A percentile compares a stretch with the other conserved stretches of the same genome.
Evolutionary conservation across 2,888 invertebrate genomes (phyloP).

Genomic region (Priocnemis perturbator): DNA sequence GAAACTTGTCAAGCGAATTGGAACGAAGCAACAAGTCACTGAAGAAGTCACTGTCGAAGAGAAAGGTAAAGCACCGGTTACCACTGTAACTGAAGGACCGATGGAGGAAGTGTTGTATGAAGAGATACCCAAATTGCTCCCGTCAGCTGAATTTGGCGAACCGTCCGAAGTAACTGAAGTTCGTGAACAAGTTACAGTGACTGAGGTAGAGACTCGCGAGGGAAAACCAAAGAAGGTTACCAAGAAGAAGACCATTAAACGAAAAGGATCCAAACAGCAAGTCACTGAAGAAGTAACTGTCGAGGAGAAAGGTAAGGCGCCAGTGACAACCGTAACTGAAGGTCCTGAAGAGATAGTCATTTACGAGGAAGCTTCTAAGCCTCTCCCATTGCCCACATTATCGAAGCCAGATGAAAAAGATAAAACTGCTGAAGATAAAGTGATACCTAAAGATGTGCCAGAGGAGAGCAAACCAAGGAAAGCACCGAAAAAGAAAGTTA

Average conservation of each 20-base stretch:
- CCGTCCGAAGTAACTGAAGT: constrained; percentile 55
- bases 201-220: constrained; percentile 69
- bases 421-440: constrained; percentile 67
- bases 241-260: constrained; percentile 30
- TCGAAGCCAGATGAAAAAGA: constrained; percentile 58
- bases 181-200: constrained; percentile 47
- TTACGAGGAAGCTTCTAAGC: constrained; percentile 26
- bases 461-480: constrained; percentile 60
- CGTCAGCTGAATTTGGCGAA: constrained; percentile 58
- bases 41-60: constrained; percentile 65
- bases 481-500: constrained; percentile 57
- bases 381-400: constrained; percentile 1
- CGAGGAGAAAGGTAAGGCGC: constrained; percentile 66
- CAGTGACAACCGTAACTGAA: constrained; percentile 70
- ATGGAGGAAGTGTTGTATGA: constrained; percentile 14
- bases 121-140: constrained; percentile 23
- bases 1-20: constrained; percentile 75
- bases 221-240: constrained; percentile 68
- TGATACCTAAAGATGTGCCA: constrained; percentile 60
- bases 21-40: constrained; percentile 53
- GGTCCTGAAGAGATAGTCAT: constrained; percentile 53
- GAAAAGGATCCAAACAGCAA: constrained; percentile 62
- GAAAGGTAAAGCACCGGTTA: constrained; percentile 52
- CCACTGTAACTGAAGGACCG: constrained; percentile 48
- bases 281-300: constrained; percentile 54